phyloP scores from a whole-genome alignment of 2,113 vertebrate species.

The Pseudolaguvia tuberculata region DNA sequence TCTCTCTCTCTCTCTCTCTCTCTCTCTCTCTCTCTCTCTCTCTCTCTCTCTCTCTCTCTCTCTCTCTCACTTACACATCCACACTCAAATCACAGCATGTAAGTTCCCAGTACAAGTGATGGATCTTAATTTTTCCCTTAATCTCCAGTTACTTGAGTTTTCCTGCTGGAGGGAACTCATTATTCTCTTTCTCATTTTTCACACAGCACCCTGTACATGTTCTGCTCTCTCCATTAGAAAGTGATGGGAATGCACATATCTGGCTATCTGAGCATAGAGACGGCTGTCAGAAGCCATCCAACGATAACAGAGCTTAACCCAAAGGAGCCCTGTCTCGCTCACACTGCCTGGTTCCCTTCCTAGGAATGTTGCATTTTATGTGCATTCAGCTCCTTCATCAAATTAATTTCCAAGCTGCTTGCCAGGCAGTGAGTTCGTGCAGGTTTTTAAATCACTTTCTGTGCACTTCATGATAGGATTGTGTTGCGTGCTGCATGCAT shows the following conservation, averaged over 20 bases:
- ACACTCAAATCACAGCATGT: not conserved
- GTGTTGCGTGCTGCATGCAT: not conserved
- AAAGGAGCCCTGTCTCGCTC: not conserved
- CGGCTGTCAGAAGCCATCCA: constrained; percentile 14
- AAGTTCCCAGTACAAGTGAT: constrained; percentile 14
- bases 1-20: not conserved
- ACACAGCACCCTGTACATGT: constrained; percentile 5
- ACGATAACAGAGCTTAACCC: constrained; percentile 33
- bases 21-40: too few species aligned
- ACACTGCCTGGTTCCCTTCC: not conserved
- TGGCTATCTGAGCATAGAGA: constrained; percentile 8
- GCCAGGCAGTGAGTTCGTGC: not conserved
- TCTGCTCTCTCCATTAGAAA: constrained; percentile 25
- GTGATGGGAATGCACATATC: not conserved
- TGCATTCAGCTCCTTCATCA: constrained; percentile 23
- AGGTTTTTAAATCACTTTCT: constrained; percentile 32
- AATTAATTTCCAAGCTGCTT: constrained; percentile 34
- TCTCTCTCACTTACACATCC: constrained; percentile 8
- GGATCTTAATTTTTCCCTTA: constrained; percentile 10
- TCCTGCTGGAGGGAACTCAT: constrained; percentile 6
- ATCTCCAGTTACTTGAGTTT: not conserved
- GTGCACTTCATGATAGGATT: not conserved
- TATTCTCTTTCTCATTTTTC: not conserved
- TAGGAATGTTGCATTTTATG: constrained; percentile 39
- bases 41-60: not conserved